Base-by-base conservation (phyloP, 2,888 invertebrate species). In the Ectobius pallidus region DNA sequence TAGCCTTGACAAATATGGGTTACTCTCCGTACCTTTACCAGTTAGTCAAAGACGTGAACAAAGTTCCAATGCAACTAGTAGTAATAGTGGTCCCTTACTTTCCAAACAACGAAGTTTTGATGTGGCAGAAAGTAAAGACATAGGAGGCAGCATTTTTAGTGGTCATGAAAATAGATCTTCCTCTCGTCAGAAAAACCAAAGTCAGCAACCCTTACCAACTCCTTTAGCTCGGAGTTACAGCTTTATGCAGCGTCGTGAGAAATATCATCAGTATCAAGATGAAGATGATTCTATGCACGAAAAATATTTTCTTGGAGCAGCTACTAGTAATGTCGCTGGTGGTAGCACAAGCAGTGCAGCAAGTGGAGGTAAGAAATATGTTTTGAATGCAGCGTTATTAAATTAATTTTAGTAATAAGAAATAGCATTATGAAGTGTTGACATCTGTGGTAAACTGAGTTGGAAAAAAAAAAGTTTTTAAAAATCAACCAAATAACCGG, bases 251-350 rank as follows among this genome's bases (percentile, higher is more conserved):
- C 81, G 86, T 18, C 70, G 70, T 25, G 73, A 73, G 16, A 70
- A 70, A 30, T 73, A 70, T 55, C 72, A 72, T 9, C 70, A 73
- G n/a, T 73, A 73, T 44, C 73, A 73, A 32, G 74, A 75, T 69
- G 92, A 92, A 52, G 92, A 92, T 79, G 92, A 92, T 82, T 91
- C 92, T 0, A 92, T 92, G 92, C 92, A 92, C 81, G 92, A 92
- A 80, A 92, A 92, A 80, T 92, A 92, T 80, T 89, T 92, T 80
- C 87, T 81, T 73, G 76, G 74, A 18, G 39, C 69, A 34, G 42
- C 62, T 22, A 69, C 62, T 42, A 63, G 32, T 63, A 25, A 55
- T 25, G 70, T 58, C 18, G 71, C 65, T 7, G 63, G 42, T 2
- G 44, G 44, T 16, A 25, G 42, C 25, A 16, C 20, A 16, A 22